Evolutionary conservation across 2,113 vertebrate genomes (phyloP).

Genomic region (Halichoeres trimaculatus): DNA sequence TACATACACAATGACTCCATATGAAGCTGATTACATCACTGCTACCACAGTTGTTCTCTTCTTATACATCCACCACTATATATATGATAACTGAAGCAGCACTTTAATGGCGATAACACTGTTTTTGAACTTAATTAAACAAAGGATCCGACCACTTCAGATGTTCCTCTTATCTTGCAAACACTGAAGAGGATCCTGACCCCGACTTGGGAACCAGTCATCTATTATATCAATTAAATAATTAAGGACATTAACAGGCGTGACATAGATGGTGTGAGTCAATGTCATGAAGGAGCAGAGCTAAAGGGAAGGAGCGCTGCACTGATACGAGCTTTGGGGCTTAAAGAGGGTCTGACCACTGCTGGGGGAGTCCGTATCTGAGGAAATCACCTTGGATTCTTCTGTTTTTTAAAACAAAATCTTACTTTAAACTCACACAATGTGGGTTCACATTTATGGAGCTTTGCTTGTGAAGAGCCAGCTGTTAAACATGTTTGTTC

Average conservation of each 20-base stretch:
- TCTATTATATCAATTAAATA: not conserved
- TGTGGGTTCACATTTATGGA: slow-evolving; percentile 77
- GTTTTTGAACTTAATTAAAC: not conserved
- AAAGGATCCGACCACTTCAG: not conserved
- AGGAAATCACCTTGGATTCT: slow-evolving; percentile 75
- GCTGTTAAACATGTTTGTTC: slow-evolving; percentile 40
- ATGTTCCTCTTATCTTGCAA: not conserved
- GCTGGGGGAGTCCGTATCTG: slow-evolving; percentile 29
- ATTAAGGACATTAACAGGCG: not conserved
- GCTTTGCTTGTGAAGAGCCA: slow-evolving; percentile 57
- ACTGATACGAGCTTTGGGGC: slow-evolving; percentile 59
- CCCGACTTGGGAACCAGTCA: not conserved
- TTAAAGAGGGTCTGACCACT: slow-evolving; percentile 36
- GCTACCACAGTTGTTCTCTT: too few relatives aligned
- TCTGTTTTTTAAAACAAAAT: slow-evolving; percentile 68
- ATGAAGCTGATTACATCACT: too few relatives aligned
- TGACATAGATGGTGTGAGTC: not conserved
- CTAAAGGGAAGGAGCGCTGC: slow-evolving; percentile 28
- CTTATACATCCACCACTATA: too few relatives aligned
- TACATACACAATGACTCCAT: too few relatives aligned
- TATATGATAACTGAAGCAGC: too few relatives aligned
- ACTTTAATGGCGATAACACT: too few relatives aligned
- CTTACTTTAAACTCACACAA: slow-evolving; percentile 59
- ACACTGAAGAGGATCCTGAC: not conserved
- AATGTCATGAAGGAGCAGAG: slow-evolving; percentile 44